phyloP scores from a whole-genome alignment of 2,797 vertebrate species.

The Tachyglossus aculeatus region DNA sequence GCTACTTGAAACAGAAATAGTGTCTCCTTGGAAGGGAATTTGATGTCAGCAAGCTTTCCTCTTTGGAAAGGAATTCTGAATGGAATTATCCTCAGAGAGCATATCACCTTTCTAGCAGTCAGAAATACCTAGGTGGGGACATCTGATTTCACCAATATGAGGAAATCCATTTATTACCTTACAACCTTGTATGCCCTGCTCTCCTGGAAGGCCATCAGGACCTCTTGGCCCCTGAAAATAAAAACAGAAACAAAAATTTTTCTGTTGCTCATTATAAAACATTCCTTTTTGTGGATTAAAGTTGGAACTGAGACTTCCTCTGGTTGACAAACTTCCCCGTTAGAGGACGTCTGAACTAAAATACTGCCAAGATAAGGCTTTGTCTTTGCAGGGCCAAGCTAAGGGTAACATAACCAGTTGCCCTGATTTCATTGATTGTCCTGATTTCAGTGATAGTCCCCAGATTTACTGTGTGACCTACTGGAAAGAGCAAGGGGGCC shows the following conservation, averaged over 20 bases:
- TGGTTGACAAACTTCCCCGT: background rate
- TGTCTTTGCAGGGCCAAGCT: too few relatives aligned
- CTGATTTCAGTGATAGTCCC: too few relatives aligned
- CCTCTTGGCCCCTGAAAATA: slow-evolving; percentile 87
- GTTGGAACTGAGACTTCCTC: background rate
- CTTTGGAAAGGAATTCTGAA: background rate
- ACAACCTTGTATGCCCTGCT: slow-evolving; percentile 83
- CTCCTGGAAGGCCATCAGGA: slow-evolving; percentile 86
- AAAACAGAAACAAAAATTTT: slow-evolving; percentile 51
- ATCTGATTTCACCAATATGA: too few relatives aligned
- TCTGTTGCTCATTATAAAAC: slow-evolving; percentile 18
- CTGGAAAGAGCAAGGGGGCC: too few relatives aligned
- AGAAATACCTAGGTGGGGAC: too few relatives aligned
- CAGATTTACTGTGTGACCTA: too few relatives aligned
- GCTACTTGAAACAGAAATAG: background rate
- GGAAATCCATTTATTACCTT: slow-evolving; percentile 80
- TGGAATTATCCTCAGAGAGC: background rate
- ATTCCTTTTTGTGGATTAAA: background rate
- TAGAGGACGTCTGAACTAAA: too few relatives aligned
- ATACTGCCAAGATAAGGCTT: background rate
- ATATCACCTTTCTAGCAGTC: background rate
- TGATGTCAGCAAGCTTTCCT: background rate
- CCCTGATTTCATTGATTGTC: too few relatives aligned
- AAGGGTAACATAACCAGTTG: too few relatives aligned
- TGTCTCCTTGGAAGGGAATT: background rate